Conservation (phyloP, 1,140 invertebrate species). For the Drosophila bocki region DNA sequence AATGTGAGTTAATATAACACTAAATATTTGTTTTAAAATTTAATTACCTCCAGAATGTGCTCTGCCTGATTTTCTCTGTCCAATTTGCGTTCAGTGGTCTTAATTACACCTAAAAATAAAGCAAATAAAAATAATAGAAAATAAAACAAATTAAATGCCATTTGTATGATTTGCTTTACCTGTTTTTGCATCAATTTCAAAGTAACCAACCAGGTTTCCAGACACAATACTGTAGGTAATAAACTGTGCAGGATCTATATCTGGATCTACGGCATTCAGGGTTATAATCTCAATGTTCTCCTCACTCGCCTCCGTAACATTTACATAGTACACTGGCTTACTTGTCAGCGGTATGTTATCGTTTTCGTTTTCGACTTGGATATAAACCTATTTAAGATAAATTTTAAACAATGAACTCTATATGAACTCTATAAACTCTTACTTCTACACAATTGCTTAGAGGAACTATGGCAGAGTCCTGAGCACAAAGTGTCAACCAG, state of each 20-base stretch:
- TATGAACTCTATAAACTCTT: constrained; percentile 56
- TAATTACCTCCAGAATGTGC: constrained; percentile 93
- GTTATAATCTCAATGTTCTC: constrained; percentile 90
- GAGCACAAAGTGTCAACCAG: constrained; percentile 97
- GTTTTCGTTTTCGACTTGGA: constrained; percentile 95
- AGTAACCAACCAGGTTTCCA: constrained; percentile 96
- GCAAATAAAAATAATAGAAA: neutral
- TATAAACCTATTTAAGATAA: constrained; percentile 90
- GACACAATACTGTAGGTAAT: constrained; percentile 93
- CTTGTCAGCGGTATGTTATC: constrained; percentile 96
- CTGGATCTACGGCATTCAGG: constrained; percentile 92
- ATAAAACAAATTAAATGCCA: too few relatives aligned
- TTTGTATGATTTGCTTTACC: constrained; percentile 89
- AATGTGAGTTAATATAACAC: neutral
- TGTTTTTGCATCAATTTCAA: constrained; percentile 93
- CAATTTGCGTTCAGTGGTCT: constrained; percentile 92
- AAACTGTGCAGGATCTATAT: constrained; percentile 89
- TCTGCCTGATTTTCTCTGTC: constrained; percentile 94
- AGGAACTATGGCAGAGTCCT: constrained; percentile 95
- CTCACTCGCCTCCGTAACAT: constrained; percentile 93
- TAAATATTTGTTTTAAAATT: neutral
- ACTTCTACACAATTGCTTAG: constrained; percentile 93
- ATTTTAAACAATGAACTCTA: neutral
- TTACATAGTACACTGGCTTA: constrained; percentile 93
- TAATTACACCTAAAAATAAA: constrained; percentile 90